Evolutionary conservation across 2,888 invertebrate genomes (phyloP), one percentile per base, ranked within the genome.

Genomic region (Bedellia somnulentella): DNA sequence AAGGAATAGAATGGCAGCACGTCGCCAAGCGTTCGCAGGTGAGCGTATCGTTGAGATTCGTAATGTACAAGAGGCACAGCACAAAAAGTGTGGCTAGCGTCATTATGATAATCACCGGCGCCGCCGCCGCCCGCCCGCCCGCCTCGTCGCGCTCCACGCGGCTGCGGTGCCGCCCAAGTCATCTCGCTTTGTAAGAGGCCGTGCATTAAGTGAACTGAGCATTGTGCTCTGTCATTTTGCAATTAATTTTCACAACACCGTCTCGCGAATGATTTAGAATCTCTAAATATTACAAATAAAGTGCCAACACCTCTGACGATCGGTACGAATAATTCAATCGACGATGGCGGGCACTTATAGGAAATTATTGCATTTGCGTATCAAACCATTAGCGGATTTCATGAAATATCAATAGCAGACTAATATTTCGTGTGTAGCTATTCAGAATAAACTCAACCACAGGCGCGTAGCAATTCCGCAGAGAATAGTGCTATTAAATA

Each of bases 51-150:
- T 64, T 61, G 64, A 62, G 62, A 51, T 60, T 53, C 55, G 57
- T 55, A 57, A 64, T 64, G 61, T 58, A 64, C 60, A 54, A 39
- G 14, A 22, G 22, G 29, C 21, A 15, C 50, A 52, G 44, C 59
- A 55, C 61, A 70, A 75, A 73, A 73, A 71, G 70, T 64, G 64
- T 63, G 67, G 58, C 66, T 49, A 64, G 52, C 61, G 62, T 68
- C 71, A 73, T 75, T 75, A 73, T 70, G 64, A 75, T 73, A 73
- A 73, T 73, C 70, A 73, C 71, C 62, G 55, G 48, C 51, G 57
- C 64, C 22, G 25, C 28, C 23, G 27, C 14, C 16, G 28, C 28
- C 25, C 32, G 36, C 30, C 27, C 29, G 31, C 34, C 37, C 30
- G 24, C 30, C 16, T 10, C n/a, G 21, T 58, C 62, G 61, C 54